Base-by-base conservation (phyloP, 2,113 vertebrate species). In the Prunella fulvescens region DNA sequence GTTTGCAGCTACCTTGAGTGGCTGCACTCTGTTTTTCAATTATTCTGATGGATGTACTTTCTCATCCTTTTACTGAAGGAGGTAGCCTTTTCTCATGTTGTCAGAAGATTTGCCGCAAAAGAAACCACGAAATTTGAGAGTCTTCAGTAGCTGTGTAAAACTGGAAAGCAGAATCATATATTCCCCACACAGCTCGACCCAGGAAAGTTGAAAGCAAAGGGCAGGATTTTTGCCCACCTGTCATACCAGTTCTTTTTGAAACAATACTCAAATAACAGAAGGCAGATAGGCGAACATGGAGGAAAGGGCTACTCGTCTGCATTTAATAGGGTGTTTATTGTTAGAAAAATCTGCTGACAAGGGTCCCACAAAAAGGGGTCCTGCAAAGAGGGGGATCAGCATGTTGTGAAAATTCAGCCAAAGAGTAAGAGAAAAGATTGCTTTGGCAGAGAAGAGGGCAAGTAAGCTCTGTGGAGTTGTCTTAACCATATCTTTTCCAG, bases 271-370 rank as follows among this genome's bases (percentile, higher is more conserved):
- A 31, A 66, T 39, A 86, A 14, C 12, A 47, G 44, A 60, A 58
- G 23, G 33, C 22, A 44, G 12, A 6, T 35, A 58, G 20, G 6
- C 50, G 20, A n/a, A 45, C 16, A 33, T 0, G 0, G 22, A 58
- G 9, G 22, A 24, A 76, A 85, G 28, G 40, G 9, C 0, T 8
- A 90, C 71, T 14, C 5, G 19, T 54, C 20, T 78, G 17, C 28
- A 13, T 88, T 79, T 60, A 45, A 40, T 5, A 72, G 9, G 3
- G 14, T 37, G 7, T 11, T 54, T 51, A 29, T 28, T 35, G 8
- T 37, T 48, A 54, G 13, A 70, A 89, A 85, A 87, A 76, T 64
- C 54, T 91, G 24, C 25, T 22, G 31, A 25, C 2, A 60, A 48
- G 7, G 9, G 53, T 81, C 40, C 39, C n/a, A 82, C 16, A 70